Percentiles rank a stretch among this genome's conserved stretches.
These are phyloP conservation scores for Cyaniris semiargus DNA, from an alignment of 2,888 invertebrate genomes.

Conservation along the genomic window DNA sequence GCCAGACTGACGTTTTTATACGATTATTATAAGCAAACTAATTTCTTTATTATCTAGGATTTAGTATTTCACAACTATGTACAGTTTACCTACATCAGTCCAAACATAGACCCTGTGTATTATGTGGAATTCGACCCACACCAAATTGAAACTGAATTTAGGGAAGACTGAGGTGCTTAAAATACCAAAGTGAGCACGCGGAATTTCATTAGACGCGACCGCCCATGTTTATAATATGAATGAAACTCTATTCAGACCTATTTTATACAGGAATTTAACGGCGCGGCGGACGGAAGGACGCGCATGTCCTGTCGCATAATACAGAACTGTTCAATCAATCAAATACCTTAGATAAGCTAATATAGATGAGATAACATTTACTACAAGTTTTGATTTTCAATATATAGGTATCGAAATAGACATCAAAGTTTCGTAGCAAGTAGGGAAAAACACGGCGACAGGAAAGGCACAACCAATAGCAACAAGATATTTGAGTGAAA, in stretches of 20 bases:
- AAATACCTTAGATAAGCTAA: no score
- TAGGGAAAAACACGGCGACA: no score
- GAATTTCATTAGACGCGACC: constrained; percentile 6
- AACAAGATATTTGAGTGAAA: no score
- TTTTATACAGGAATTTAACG: background rate
- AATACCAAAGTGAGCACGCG: background rate
- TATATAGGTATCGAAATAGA: no score
- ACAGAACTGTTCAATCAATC: background rate
- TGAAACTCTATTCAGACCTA: constrained; percentile 2
- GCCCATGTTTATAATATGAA: constrained; percentile 19
- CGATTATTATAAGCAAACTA: no score
- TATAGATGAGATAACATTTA: no score
- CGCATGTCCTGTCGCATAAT: background rate
- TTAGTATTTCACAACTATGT: no score
- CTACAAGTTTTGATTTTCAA: no score
- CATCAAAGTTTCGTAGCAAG: no score
- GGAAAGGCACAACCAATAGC: no score
- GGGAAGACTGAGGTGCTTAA: background rate
- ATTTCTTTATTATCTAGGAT: no score
- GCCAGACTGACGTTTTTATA: no score
- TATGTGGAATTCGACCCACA: background rate
- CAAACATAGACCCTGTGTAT: background rate
- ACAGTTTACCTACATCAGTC: background rate
- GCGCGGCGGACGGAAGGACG: background rate
- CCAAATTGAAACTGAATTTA: background rate